These are phyloP conservation scores for Anguilla marmorata DNA, from an alignment of 2,797 vertebrate species.

Conservation along the genomic window DNA sequence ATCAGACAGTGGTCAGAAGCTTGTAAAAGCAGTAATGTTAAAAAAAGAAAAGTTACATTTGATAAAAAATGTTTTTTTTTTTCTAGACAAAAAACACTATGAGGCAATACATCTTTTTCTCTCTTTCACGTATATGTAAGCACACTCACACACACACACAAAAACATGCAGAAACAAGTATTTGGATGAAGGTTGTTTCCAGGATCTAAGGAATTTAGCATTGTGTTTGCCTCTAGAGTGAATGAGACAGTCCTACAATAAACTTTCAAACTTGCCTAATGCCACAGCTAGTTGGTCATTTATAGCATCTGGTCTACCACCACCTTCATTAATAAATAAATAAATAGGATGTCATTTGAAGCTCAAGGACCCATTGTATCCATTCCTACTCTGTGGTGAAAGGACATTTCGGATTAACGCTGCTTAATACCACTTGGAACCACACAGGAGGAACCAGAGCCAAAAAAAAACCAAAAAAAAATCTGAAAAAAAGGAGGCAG, in stretches of 20 bases:
- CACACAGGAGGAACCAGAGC: not conserved
- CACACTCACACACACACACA: not conserved
- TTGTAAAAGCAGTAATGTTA: not conserved
- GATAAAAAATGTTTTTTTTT: not conserved
- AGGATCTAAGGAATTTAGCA: not conserved
- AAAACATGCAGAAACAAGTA: not conserved
- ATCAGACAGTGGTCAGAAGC: not conserved
- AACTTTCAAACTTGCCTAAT: not conserved
- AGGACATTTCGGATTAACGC: conserved; percentile 9
- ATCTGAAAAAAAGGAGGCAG: not conserved
- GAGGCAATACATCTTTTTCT: not conserved
- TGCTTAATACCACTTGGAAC: not conserved
- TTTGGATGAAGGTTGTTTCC: not conserved
- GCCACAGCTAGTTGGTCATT: not conserved
- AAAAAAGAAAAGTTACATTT: not conserved
- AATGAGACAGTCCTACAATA: not conserved
- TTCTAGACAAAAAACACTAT: not conserved
- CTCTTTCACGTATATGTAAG: not conserved
- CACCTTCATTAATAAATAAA: not conserved
- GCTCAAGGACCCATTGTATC: not conserved
- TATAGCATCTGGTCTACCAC: not conserved
- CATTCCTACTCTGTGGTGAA: not conserved
- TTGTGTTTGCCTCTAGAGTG: not conserved
- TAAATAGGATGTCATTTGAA: not conserved
- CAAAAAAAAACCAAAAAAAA: not conserved